Percentiles rank a stretch among this genome's conserved stretches.
These are phyloP conservation scores for Chrysolina oricalcia DNA, from an alignment of 2,888 invertebrate genomes.

Conservation along the genomic window DNA sequence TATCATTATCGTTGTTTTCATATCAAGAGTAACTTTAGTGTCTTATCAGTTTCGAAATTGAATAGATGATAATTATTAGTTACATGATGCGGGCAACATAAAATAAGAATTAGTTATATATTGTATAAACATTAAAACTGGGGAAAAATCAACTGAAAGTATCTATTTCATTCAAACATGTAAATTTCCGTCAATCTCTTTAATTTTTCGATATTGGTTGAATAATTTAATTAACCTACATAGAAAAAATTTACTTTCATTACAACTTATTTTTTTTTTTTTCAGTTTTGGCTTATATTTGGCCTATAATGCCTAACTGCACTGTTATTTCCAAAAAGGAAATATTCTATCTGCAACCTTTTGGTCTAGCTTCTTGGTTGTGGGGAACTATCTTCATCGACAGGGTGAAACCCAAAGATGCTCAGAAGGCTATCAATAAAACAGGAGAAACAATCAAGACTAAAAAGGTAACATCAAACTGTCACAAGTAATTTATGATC, in stretches of 20 bases:
- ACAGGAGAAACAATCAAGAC: constrained; percentile 80
- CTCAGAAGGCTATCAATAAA: constrained; percentile 82
- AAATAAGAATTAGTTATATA: too few relatives aligned
- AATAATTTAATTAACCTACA: not conserved
- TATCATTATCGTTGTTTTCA: too few relatives aligned
- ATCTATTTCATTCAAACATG: too few relatives aligned
- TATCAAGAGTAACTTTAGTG: too few relatives aligned
- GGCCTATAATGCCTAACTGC: constrained; percentile 87
- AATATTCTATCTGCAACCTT: constrained; percentile 86
- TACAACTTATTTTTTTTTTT: constrained; percentile 12
- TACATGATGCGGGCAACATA: too few relatives aligned
- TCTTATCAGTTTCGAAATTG: too few relatives aligned
- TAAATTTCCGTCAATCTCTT: too few relatives aligned
- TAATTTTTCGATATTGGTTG: too few relatives aligned
- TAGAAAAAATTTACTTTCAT: not conserved
- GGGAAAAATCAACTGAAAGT: too few relatives aligned
- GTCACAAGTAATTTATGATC: too few relatives aligned
- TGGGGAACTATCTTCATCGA: constrained; percentile 94
- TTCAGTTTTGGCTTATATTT: constrained; percentile 82
- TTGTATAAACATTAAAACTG: too few relatives aligned
- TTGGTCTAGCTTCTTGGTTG: constrained; percentile 89
- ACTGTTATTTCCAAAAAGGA: constrained; percentile 90
- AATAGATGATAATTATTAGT: too few relatives aligned
- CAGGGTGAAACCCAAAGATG: constrained; percentile 81
- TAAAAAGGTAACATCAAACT: constrained; percentile 73